A percentile compares a stretch with the other conserved stretches of the same genome.
Conservation (phyloP, 2,888 invertebrate genomes). For the Acleris laterana region DNA sequence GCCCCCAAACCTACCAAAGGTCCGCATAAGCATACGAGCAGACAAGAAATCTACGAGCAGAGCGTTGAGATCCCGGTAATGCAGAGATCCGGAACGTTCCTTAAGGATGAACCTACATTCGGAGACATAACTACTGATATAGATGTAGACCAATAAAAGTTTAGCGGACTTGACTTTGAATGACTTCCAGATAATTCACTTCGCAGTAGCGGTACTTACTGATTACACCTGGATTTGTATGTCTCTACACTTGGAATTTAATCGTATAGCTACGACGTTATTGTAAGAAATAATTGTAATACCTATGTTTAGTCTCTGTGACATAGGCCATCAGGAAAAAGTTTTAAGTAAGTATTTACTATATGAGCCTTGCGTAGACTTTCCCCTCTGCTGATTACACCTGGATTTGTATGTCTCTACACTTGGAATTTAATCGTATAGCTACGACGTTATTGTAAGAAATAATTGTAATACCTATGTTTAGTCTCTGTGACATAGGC, state of each 20-base stretch:
- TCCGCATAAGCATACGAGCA: constrained; percentile 39
- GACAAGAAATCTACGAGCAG: constrained; percentile 38
- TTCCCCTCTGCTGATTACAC: background rate
- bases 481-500: no score
- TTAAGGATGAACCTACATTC: constrained; percentile 89
- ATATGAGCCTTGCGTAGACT: no score
- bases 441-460: background rate
- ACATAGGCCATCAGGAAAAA: no score
- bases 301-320: no score
- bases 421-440: background rate
- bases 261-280: background rate
- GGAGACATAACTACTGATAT: constrained; percentile 61
- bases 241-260: background rate
- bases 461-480: background rate
- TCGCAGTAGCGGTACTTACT: constrained; percentile 1
- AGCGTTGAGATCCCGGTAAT: constrained; percentile 59
- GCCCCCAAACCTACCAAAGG: background rate
- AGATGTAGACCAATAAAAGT: constrained; percentile 54
- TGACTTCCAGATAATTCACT: background rate
- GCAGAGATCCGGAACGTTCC: constrained; percentile 89
- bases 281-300: background rate
- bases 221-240: constrained; percentile 3
- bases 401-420: constrained; percentile 3
- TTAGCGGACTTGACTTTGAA: background rate
- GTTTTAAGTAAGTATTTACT: no score